Conservation (phyloP, 2,888 invertebrate species). For the Hirudinaria manillensis region DNA sequence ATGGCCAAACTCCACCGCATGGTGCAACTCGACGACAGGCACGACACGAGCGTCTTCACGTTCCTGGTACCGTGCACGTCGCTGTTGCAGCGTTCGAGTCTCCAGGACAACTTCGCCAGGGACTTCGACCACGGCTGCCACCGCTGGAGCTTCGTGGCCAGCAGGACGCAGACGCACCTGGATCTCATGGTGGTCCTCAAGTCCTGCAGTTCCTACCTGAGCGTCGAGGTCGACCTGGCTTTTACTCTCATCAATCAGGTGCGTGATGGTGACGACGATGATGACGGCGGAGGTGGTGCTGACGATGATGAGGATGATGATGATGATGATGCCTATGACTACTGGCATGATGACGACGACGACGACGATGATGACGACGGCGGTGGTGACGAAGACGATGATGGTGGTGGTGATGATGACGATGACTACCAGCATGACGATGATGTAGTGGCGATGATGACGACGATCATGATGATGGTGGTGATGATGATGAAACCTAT, state of each 20-base stretch:
- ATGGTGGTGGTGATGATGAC: neutral
- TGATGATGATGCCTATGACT: constrained; percentile 10
- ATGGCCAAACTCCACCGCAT: constrained; percentile 28
- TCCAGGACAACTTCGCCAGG: constrained; percentile 25
- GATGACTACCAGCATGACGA: too few species aligned
- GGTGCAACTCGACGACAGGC: constrained; percentile 21
- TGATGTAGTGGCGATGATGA: too few species aligned
- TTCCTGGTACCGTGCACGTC: constrained; percentile 19
- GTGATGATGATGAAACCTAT: too few species aligned
- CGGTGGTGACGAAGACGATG: too few species aligned
- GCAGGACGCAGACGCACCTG: neutral
- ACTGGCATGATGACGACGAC: neutral
- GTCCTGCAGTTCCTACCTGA: constrained; percentile 1
- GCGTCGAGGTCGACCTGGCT: constrained; percentile 15
- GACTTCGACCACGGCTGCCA: constrained; percentile 29
- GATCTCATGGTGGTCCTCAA: constrained; percentile 17
- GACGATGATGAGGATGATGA: constrained; percentile 29
- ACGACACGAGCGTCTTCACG: constrained; percentile 25
- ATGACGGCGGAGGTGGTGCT: constrained; percentile 25
- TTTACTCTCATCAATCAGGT: constrained; percentile 30
- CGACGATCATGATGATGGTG: too few species aligned
- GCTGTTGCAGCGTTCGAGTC: constrained; percentile 16
- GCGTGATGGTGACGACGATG: constrained; percentile 27
- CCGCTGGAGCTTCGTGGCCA: constrained; percentile 17
- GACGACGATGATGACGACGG: too few species aligned